Conservation (phyloP, 2,113 vertebrate genomes). For the Marmota flaviventris region DNA sequence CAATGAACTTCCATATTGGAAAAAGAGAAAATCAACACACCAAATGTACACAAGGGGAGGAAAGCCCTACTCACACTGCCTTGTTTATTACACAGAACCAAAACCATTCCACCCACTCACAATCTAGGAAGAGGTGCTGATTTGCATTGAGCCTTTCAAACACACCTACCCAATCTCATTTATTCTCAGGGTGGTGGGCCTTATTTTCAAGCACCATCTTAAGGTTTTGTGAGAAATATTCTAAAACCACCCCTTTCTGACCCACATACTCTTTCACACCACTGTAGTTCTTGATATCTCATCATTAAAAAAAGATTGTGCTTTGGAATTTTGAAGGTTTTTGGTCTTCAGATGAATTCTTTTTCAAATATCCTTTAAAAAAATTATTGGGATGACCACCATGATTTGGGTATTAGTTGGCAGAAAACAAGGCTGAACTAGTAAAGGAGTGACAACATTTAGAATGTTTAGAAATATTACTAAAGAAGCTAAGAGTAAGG, state of each 20-base stretch:
- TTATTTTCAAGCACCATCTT: background rate
- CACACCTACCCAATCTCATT: background rate
- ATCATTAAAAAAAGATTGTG: background rate
- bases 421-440: background rate
- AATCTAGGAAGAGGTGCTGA: background rate
- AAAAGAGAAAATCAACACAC: background rate
- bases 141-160: background rate
- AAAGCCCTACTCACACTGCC: background rate
- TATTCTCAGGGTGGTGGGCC: too few relatives aligned
- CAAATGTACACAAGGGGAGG: background rate
- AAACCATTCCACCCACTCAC: background rate
- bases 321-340: background rate
- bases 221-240: background rate
- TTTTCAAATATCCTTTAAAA: background rate
- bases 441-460: background rate
- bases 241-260: background rate
- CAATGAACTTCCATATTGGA: background rate
- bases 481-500: background rate
- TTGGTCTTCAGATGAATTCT: background rate
- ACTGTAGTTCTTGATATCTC: background rate
- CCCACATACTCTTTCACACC: background rate
- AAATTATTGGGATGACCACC: background rate
- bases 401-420: background rate
- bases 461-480: background rate
- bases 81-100: constrained; percentile 19